phyloP scores from a whole-genome alignment of 2,888 invertebrate species.

The Ectobius pallidus region DNA sequence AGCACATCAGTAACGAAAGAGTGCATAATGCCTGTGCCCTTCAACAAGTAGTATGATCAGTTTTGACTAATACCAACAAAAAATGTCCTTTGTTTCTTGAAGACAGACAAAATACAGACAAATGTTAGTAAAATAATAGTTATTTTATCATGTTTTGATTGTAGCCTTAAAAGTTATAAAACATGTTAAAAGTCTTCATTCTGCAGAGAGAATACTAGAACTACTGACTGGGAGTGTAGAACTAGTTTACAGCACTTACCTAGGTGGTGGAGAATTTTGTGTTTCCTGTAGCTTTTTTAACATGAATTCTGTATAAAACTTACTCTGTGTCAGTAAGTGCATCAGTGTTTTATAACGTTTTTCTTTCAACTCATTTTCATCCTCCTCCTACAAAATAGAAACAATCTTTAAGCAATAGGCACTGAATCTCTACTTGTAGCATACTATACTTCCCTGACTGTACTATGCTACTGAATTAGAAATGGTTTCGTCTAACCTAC shows the following conservation, averaged over 20 bases:
- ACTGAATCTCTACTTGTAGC: too few relatives aligned
- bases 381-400: background rate
- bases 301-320: conserved; percentile 29
- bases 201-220: background rate
- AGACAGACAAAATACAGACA: too few relatives aligned
- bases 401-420: too few relatives aligned
- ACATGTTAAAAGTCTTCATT: background rate
- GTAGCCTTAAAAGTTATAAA: background rate
- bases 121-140: background rate
- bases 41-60: too few relatives aligned
- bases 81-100: too few relatives aligned
- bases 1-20: too few relatives aligned
- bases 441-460: too few relatives aligned
- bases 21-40: too few relatives aligned
- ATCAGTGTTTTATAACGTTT: conserved; percentile 19
- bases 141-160: background rate
- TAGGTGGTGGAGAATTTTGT: background rate
- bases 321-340: conserved; percentile 25
- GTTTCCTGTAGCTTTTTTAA: conserved; percentile 12
- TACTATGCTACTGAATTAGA: too few relatives aligned
- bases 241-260: background rate
- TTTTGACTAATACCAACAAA: too few relatives aligned
- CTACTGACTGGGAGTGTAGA: background rate
- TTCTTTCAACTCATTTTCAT: conserved; percentile 10
- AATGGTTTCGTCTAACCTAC: too few relatives aligned